Percentiles rank a stretch among this genome's conserved stretches.
phyloP scores from a whole-genome alignment of 2,888 invertebrate genomes.

The Spilosoma lubricipeda region DNA sequence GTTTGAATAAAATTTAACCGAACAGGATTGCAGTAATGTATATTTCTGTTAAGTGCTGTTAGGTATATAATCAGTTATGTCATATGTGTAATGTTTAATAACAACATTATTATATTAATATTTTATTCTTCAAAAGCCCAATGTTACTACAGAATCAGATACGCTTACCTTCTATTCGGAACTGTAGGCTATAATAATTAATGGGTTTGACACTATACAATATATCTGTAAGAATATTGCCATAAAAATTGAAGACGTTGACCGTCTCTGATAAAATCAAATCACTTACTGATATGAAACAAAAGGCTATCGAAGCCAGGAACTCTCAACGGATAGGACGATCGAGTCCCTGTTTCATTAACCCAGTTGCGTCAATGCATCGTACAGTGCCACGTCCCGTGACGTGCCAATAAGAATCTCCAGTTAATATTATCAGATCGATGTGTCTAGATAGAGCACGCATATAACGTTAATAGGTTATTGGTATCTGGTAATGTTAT shows the following conservation, averaged over 20 bases:
- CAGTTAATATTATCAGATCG: conserved; percentile 21
- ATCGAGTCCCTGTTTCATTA: conserved; percentile 62
- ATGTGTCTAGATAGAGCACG: background rate
- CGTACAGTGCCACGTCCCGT: conserved; percentile 17
- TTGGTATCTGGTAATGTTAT: background rate
- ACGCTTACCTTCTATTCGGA: background rate
- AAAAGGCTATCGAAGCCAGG: conserved; percentile 38
- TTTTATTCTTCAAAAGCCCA: background rate
- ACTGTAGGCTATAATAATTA: background rate
- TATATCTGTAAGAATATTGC: background rate
- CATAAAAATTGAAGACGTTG: background rate
- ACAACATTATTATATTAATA: background rate
- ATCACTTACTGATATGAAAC: conserved; percentile 37
- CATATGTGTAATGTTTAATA: background rate
- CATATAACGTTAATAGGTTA: conserved; percentile 9
- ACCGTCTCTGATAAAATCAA: conserved; percentile 30
- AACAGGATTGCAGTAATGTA: background rate
- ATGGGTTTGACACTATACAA: background rate
- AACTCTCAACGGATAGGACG: conserved; percentile 42
- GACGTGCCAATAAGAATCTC: conserved; percentile 12
- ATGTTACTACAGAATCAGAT: background rate
- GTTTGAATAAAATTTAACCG: too few species aligned
- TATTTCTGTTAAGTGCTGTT: too few species aligned
- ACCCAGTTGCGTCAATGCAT: conserved; percentile 57
- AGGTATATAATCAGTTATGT: too few species aligned